phyloP scores from a whole-genome alignment of 1,140 invertebrate genomes.

The Trichonephila clavipes region DNA sequence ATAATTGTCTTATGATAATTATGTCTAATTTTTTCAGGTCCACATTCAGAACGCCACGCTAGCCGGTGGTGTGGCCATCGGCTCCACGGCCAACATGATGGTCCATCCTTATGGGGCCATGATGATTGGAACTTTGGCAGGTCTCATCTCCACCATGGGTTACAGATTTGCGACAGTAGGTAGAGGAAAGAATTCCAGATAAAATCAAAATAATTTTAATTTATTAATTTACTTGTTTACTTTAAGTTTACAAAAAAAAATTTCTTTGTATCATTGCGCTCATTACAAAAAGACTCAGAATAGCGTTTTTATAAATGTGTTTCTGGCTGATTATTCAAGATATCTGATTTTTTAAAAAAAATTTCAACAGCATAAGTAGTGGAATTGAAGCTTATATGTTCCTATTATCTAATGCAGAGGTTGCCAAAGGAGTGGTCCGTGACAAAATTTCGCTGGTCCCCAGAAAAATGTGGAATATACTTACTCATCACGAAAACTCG shows the following conservation, averaged over 20 bases:
- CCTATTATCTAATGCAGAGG: too few species aligned
- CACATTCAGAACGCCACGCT: conserved; percentile 94
- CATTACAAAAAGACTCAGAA: too few species aligned
- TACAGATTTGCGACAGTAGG: conserved; percentile 91
- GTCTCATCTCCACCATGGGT: conserved; percentile 90
- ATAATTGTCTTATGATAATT: too few species aligned
- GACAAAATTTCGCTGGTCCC: too few species aligned
- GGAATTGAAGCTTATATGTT: too few species aligned
- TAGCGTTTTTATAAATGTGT: background rate
- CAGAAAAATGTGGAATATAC: too few species aligned
- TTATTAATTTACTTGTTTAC: too few species aligned
- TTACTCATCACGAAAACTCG: too few species aligned
- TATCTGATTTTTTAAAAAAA: background rate
- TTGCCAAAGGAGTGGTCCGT: too few species aligned
- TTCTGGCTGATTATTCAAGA: background rate
- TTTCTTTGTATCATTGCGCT: too few species aligned
- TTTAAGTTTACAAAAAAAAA: too few species aligned
- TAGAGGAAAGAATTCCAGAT: background rate
- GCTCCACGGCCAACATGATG: conserved; percentile 87
- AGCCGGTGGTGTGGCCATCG: conserved; percentile 87
- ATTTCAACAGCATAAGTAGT: background rate
- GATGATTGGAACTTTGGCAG: conserved; percentile 90
- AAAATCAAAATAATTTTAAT: background rate
- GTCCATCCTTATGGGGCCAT: conserved; percentile 93
- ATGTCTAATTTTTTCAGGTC: conserved; percentile 80